Evolutionary conservation across 2,888 invertebrate species (phyloP).

Genomic region (Rhagonycha lutea): DNA sequence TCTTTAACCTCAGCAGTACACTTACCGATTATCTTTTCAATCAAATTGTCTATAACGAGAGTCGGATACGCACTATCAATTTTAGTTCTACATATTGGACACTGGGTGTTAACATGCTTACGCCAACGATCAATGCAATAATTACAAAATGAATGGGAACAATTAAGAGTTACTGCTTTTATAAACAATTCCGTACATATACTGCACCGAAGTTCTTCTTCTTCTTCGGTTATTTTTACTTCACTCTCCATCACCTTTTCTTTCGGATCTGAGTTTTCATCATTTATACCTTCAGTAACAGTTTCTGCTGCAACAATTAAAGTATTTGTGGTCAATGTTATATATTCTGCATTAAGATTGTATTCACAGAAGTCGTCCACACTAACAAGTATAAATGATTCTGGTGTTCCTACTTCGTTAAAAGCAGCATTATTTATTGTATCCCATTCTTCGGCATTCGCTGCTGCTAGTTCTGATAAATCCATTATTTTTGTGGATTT

Average conservation of each 20-base stretch:
- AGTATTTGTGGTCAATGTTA: background rate
- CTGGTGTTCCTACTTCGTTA: slow-evolving; percentile 49
- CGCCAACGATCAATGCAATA: slow-evolving; percentile 74
- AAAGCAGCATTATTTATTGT: too few species aligned
- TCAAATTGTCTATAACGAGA: slow-evolving; percentile 72
- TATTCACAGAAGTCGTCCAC: background rate
- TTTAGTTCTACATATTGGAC: slow-evolving; percentile 68
- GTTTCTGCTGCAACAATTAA: background rate
- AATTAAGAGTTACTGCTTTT: slow-evolving; percentile 69
- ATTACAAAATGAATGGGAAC: slow-evolving; percentile 76
- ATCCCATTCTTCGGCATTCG: too few species aligned
- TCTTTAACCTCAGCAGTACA: slow-evolving; percentile 63
- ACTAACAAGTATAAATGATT: too few species aligned
- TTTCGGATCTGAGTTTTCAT: background rate
- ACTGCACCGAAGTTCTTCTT: slow-evolving; percentile 73
- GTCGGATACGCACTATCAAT: slow-evolving; percentile 62
- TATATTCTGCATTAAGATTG: background rate
- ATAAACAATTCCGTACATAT: slow-evolving; percentile 78
- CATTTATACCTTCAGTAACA: background rate
- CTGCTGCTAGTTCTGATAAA: too few species aligned
- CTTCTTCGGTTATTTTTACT: slow-evolving; percentile 57
- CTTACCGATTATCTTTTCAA: slow-evolving; percentile 69
- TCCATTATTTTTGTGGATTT: too few species aligned
- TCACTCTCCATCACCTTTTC: background rate
- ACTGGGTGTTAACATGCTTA: slow-evolving; percentile 66